Evolutionary conservation across 2,797 vertebrate genomes (phyloP).

Genomic region (Mormyrus hasselquistii): DNA sequence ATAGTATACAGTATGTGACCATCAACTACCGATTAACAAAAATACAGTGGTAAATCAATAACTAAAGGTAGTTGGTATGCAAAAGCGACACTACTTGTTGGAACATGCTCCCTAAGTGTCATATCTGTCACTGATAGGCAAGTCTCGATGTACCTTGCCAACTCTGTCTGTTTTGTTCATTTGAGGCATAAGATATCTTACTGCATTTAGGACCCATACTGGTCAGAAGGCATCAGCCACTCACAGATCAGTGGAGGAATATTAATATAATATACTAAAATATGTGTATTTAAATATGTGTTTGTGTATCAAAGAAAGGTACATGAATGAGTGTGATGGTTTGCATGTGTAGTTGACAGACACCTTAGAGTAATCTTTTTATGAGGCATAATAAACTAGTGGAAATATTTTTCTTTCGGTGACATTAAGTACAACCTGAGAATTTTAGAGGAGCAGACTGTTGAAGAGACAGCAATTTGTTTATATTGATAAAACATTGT

Average conservation of each 20-base stretch:
- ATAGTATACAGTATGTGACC: not conserved
- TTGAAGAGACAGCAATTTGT: not conserved
- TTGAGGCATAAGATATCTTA: not conserved
- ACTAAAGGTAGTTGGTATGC: not conserved
- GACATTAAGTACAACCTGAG: not conserved
- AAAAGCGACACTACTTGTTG: not conserved
- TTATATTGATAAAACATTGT: not conserved
- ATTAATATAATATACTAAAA: not conserved
- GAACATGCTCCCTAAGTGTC: not conserved
- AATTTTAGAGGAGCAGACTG: not conserved
- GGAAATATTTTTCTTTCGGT: not conserved
- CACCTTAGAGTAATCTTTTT: not conserved
- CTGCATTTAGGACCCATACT: not conserved
- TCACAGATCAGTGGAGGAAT: not conserved
- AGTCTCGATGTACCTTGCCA: not conserved
- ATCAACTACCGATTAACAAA: not conserved
- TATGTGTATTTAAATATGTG: not conserved
- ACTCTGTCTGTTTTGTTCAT: not conserved
- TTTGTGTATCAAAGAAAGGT: not conserved
- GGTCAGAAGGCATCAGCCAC: not conserved
- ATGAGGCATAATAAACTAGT: not conserved
- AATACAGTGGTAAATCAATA: not conserved
- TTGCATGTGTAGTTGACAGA: not conserved
- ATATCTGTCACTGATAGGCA: not conserved
- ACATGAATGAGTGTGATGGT: not conserved